Base-by-base conservation (phyloP, 2,888 invertebrate species). In the Drosophila mimica region DNA sequence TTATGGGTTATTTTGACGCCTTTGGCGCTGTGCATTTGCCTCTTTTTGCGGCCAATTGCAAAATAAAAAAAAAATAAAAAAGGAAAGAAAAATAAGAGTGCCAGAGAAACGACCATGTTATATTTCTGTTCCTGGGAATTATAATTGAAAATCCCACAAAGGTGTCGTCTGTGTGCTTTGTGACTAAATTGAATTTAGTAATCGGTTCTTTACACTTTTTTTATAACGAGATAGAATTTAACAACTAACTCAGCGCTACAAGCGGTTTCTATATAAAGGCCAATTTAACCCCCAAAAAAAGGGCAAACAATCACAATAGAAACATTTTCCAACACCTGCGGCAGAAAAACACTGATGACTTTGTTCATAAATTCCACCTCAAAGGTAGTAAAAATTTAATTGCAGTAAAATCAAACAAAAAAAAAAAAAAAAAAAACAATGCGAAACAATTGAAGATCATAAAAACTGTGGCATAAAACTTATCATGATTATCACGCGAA, bases 141-240 rank as follows among this genome's bases (percentile, higher is more conserved):
- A 87, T 87, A 87, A 87, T 87, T 87, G 87, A 81, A 87, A 89
- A 87, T 84, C 74, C 87, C 80, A 87, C 87, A 87, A 87, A 87
- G 87, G 90, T 86, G 85, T 85, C 83, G 86, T 71, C 86, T 72
- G 69, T 70, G 61, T 74, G 88, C 88, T 88, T 89, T 85, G 85
- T 88, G 88, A 82, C 82, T 86, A 89, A 86, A 86, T 85, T 86
- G 86, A 86, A 85, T 86, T 88, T 86, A 86, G 85, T 89, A 88
- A 86, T 82, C 88, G 90, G 70, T 83, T 70, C 60, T 74, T 73
- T 83, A 68, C 40, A 71, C 40, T 63, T 57, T 60, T 61, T 62
- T 56, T 53, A 49, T 54, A 74, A 61, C 34, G 51, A 51, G 20
- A 53, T 62, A 57, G 48, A 60, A 82, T 74, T 74, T 71, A 72